A percentile compares a stretch with the other conserved stretches of the same genome.
phyloP scores from a whole-genome alignment of 2,888 invertebrate species.

The Chrysolina haemoptera region DNA sequence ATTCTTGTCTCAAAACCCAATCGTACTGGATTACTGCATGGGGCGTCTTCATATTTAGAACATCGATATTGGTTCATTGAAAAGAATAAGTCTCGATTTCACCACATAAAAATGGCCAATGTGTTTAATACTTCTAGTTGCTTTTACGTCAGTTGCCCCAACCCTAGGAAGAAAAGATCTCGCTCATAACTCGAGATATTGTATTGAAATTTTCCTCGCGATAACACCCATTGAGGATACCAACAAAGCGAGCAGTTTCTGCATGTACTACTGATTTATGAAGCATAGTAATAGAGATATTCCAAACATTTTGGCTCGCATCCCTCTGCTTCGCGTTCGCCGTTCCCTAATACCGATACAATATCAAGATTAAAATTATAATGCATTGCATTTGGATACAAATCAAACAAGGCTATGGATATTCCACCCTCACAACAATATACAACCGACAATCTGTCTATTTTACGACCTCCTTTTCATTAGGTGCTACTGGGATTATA shows the following conservation, averaged over 20 bases:
- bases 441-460: background rate
- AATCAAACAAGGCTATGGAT: background rate
- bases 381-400: slow-evolving; percentile 4
- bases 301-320: slow-evolving; percentile 10
- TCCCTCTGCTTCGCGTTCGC: background rate
- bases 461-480: slow-evolving; percentile 1
- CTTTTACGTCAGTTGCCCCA: background rate
- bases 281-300: background rate
- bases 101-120: too few species aligned
- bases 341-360: slow-evolving; percentile 1
- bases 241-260: background rate
- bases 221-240: slow-evolving; percentile 3
- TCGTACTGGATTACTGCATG: too few species aligned
- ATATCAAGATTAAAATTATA: slow-evolving; percentile 7
- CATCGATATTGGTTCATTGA: too few species aligned
- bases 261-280: background rate
- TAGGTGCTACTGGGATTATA: background rate
- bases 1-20: too few species aligned
- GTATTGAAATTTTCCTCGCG: background rate
- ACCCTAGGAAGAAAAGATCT: background rate
- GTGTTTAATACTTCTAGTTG: too few species aligned
- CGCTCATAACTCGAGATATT: background rate
- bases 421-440: background rate
- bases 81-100: too few species aligned
- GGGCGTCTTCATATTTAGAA: too few species aligned